Evolutionary conservation across 2,797 vertebrate species (phyloP).

Genomic region (Anniella stebbinsi): DNA sequence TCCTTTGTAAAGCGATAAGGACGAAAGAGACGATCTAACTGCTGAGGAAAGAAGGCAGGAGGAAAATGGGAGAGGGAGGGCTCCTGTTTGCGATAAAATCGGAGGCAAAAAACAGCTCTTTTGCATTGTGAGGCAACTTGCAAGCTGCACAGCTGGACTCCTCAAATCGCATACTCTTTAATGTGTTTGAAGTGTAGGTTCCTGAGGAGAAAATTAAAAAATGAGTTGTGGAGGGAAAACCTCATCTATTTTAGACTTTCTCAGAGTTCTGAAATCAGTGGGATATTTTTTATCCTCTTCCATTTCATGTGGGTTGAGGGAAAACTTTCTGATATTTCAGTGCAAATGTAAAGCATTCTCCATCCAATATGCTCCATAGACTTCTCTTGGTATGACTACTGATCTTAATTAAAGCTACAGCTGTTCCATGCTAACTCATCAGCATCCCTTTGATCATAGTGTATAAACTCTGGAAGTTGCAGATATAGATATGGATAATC

Average conservation of each 20-base stretch:
- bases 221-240: slow-evolving; percentile 17
- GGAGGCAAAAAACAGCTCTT: slow-evolving; percentile 29
- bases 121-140: slow-evolving; percentile 40
- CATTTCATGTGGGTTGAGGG: background rate
- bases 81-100: slow-evolving; percentile 27
- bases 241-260: slow-evolving; percentile 45
- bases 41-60: background rate
- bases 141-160: slow-evolving; percentile 28
- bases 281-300: slow-evolving; percentile 34
- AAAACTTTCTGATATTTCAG: slow-evolving; percentile 31
- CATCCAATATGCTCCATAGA: background rate
- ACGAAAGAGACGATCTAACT: background rate
- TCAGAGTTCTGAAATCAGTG: slow-evolving; percentile 24
- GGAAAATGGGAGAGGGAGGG: background rate
- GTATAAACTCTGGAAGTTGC: background rate
- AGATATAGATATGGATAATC: too few species aligned
- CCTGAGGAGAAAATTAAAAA: slow-evolving; percentile 51
- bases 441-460: background rate
- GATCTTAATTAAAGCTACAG: slow-evolving; percentile 13
- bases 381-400: fast-evolving
- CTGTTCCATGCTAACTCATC: background rate
- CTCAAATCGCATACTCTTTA: background rate
- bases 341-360: background rate
- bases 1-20: background rate
- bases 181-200: slow-evolving; percentile 36